A percentile compares a stretch with the other conserved stretches of the same genome.
Conservation (phyloP, 2,797 vertebrate genomes). For the Pelochelys cantorii region DNA sequence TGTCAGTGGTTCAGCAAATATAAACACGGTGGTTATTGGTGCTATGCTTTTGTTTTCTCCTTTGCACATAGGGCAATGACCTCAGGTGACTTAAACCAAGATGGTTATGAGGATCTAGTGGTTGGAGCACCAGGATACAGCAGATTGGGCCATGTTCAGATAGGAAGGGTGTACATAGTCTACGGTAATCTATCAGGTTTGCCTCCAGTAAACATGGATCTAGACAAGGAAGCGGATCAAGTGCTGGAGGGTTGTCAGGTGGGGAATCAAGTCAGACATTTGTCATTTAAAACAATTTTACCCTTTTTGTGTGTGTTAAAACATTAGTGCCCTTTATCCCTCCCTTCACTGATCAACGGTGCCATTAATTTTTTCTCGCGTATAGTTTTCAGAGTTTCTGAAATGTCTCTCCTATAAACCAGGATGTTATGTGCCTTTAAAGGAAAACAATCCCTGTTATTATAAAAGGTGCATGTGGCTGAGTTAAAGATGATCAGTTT, state of each 20-base stretch:
- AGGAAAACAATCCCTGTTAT: neutral
- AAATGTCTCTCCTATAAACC: neutral
- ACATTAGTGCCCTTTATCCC: neutral
- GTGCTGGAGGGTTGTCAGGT: constrained; percentile 81
- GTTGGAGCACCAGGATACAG: constrained; percentile 83
- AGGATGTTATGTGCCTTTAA: neutral
- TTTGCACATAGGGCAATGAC: constrained; percentile 75
- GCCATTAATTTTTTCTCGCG: neutral
- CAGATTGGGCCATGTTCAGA: constrained; percentile 70
- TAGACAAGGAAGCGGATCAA: constrained; percentile 77
- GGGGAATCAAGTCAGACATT: neutral
- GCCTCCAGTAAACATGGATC: constrained; percentile 75
- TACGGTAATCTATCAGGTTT: constrained; percentile 78
- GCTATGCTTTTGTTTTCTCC: neutral
- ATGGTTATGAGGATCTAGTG: constrained; percentile 79
- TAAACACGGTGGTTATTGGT: neutral
- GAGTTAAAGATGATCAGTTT: neutral
- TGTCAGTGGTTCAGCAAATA: neutral
- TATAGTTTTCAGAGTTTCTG: neutral
- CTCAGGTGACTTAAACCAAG: constrained; percentile 82
- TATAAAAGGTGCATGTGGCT: neutral
- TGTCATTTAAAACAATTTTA: neutral
- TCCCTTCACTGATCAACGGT: neutral
- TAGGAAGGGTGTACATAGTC: constrained; percentile 81
- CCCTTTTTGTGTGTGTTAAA: neutral